These are phyloP conservation scores for Diplodus sargus DNA, from an alignment of 2,797 vertebrate species.

Conservation along the genomic window DNA sequence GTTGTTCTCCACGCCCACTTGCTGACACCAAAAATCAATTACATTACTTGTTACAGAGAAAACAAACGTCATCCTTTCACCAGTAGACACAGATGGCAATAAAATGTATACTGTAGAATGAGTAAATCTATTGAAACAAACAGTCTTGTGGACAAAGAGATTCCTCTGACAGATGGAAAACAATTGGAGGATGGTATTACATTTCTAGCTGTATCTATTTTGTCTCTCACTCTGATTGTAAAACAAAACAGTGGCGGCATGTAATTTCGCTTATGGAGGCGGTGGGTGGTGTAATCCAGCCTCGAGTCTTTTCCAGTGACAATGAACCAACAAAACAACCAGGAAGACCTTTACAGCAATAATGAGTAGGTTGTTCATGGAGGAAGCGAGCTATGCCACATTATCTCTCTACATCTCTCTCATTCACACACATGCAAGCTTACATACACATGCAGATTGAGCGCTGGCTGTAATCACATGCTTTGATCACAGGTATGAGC, in stretches of 20 bases:
- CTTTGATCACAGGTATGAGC: conserved; percentile 24
- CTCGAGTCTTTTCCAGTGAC: conserved; percentile 42
- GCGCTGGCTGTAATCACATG: conserved; percentile 44
- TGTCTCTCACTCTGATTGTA: conserved; percentile 46
- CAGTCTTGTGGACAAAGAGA: conserved; percentile 40
- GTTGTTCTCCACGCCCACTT: neutral
- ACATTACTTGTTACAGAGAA: conserved; percentile 6
- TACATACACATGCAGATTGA: conserved; percentile 17
- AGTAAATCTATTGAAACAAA: conserved; percentile 39
- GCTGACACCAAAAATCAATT: conserved; percentile 26
- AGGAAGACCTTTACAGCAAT: conserved; percentile 56
- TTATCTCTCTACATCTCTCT: neutral
- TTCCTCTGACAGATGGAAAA: conserved; percentile 52
- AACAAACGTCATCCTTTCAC: conserved; percentile 13
- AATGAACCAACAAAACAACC: conserved; percentile 54
- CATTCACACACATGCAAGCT: conserved; percentile 4
- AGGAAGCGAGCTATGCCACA: conserved; percentile 24
- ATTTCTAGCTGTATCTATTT: conserved; percentile 49
- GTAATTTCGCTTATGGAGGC: conserved; percentile 58
- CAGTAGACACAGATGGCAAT: conserved; percentile 19
- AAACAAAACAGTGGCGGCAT: conserved; percentile 53
- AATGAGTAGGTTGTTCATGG: conserved; percentile 56
- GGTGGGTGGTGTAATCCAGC: conserved; percentile 55
- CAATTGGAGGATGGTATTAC: conserved; percentile 49
- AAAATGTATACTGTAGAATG: conserved; percentile 21